Percentiles rank a stretch among this genome's conserved stretches.
Conservation (phyloP, 2,888 invertebrate species). For the Cephus sareptanus region DNA sequence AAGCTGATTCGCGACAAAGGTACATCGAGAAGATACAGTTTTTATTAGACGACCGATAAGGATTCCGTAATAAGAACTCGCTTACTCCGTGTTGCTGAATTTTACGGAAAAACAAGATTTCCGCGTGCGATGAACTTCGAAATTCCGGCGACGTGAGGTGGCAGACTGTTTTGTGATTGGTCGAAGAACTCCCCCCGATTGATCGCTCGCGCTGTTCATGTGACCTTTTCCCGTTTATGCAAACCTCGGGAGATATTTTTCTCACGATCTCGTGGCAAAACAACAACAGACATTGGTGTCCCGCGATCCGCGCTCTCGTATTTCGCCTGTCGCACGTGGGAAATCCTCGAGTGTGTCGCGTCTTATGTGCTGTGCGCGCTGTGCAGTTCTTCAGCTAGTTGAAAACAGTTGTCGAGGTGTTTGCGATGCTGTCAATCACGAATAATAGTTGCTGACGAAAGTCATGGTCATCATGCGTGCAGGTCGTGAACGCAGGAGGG, state of each 20-base stretch:
- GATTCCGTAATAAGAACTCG: not conserved
- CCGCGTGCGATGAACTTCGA: constrained; percentile 13
- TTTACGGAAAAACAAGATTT: constrained; percentile 14
- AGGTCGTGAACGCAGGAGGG: constrained; percentile 36
- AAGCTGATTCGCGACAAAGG: constrained; percentile 12
- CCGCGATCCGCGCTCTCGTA: constrained; percentile 22
- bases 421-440: constrained; percentile 13
- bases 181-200: constrained; percentile 37
- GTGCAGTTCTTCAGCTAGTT: constrained; percentile 3
- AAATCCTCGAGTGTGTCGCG: not conserved
- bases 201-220: constrained; percentile 50
- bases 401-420: constrained; percentile 8
- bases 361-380: constrained; percentile 4
- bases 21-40: not conserved
- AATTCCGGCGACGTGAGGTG: constrained; percentile 22
- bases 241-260: constrained; percentile 47
- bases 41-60: not conserved
- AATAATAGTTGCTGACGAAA: constrained; percentile 44
- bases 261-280: constrained; percentile 54
- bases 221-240: constrained; percentile 56
- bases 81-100: not conserved
- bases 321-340: constrained; percentile 15
- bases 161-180: constrained; percentile 36
- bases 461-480: constrained; percentile 49
- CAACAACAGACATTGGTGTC: constrained; percentile 48